Conservation (phyloP, 2,888 invertebrate species). For the Mesoligia furuncula region DNA sequence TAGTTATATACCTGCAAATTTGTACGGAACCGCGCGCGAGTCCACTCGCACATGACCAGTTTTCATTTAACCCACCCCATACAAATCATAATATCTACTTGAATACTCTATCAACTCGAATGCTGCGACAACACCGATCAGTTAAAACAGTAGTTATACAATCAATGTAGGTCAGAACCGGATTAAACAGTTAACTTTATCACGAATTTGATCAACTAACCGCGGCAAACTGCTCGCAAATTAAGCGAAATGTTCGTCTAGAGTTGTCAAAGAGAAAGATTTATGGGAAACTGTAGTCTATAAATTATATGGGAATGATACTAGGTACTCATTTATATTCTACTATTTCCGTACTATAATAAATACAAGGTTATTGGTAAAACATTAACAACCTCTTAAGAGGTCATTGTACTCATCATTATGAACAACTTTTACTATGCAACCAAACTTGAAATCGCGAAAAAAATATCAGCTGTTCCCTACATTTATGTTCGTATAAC, state of each 20-base stretch:
- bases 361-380: no score
- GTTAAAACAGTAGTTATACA: neutral
- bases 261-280: constrained; percentile 30
- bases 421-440: no score
- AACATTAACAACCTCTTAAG: no score
- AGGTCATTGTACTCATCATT: no score
- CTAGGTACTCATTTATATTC: no score
- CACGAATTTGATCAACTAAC: constrained; percentile 13
- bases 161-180: constrained; percentile 4
- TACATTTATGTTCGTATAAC: no score
- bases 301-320: neutral
- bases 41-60: no score
- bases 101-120: neutral
- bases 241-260: constrained; percentile 17
- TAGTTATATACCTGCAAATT: no score
- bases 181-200: constrained; percentile 14
- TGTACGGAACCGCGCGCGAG: no score
- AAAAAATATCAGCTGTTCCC: no score
- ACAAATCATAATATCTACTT: neutral
- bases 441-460: no score
- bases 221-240: constrained; percentile 6
- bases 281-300: constrained; percentile 18
- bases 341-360: neutral
- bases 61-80: neutral
- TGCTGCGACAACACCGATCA: neutral